Percentiles rank a stretch among this genome's conserved stretches.
Conservation (phyloP, 1,140 invertebrate genomes). For the Saxidomus purpurata region DNA sequence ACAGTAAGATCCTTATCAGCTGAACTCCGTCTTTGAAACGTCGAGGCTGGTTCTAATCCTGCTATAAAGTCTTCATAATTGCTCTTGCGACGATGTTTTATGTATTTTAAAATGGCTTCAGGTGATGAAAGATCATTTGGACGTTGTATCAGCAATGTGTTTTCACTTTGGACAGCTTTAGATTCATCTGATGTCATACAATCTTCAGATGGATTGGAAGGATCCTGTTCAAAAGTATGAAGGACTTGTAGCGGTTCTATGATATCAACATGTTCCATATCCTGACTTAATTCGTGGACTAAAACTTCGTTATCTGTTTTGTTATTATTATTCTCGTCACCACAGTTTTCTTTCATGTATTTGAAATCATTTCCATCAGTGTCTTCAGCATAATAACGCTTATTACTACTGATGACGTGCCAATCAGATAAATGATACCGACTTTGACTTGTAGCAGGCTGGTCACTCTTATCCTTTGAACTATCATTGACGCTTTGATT, state of each 20-base stretch:
- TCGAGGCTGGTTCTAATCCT: background rate
- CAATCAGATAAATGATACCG: background rate
- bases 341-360: background rate
- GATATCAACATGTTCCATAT: background rate
- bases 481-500: background rate
- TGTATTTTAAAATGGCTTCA: background rate
- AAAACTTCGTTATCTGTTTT: background rate
- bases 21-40: background rate
- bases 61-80: constrained; percentile 11
- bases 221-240: background rate
- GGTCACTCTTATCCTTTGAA: too few relatives aligned
- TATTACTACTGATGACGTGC: background rate
- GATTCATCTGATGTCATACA: background rate
- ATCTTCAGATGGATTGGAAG: background rate
- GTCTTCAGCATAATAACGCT: background rate
- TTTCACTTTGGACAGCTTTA: background rate
- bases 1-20: background rate
- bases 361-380: background rate
- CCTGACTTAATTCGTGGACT: background rate
- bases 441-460: too few relatives aligned
- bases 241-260: background rate
- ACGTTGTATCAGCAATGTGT: background rate
- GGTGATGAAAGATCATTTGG: background rate
- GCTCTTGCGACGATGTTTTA: background rate
- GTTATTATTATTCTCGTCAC: background rate